Evolutionary conservation across 2,888 invertebrate species (phyloP).

Genomic region (Pseudococcus jackbeardsleyi): DNA sequence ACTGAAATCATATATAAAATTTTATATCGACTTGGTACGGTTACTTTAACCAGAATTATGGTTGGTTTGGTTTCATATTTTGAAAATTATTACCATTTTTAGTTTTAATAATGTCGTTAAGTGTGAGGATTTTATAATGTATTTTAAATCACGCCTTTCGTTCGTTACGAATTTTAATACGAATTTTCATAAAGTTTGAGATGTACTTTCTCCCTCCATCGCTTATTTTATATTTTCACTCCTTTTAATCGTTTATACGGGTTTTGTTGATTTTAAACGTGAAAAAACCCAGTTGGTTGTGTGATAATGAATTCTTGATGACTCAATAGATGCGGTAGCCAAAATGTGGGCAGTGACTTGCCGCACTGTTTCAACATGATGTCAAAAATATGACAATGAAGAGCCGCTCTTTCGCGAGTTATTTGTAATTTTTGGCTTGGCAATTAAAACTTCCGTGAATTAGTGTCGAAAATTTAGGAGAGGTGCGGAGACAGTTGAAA

Average conservation of each 20-base stretch:
- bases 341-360: slow-evolving; percentile 17
- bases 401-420: neutral
- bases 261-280: neutral
- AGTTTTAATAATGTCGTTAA: too few relatives aligned
- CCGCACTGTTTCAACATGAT: neutral
- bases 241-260: neutral
- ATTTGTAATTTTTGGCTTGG: neutral
- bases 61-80: neutral
- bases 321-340: neutral
- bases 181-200: too few relatives aligned
- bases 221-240: neutral
- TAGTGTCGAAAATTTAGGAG: neutral
- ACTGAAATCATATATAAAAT: neutral
- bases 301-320: neutral
- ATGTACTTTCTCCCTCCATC: too few relatives aligned
- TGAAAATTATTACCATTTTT: too few relatives aligned
- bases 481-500: too few relatives aligned
- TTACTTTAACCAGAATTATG: too few relatives aligned
- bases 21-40: neutral
- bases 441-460: neutral
- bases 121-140: too few relatives aligned
- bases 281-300: neutral
- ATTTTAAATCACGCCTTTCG: too few relatives aligned
- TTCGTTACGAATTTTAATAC: too few relatives aligned
- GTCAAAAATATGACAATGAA: slow-evolving; percentile 13